Percentiles rank a stretch among this genome's conserved stretches.
These are phyloP conservation scores for Subanguina moxae DNA, from an alignment of 1,140 invertebrate genomes.

Conservation along the genomic window DNA sequence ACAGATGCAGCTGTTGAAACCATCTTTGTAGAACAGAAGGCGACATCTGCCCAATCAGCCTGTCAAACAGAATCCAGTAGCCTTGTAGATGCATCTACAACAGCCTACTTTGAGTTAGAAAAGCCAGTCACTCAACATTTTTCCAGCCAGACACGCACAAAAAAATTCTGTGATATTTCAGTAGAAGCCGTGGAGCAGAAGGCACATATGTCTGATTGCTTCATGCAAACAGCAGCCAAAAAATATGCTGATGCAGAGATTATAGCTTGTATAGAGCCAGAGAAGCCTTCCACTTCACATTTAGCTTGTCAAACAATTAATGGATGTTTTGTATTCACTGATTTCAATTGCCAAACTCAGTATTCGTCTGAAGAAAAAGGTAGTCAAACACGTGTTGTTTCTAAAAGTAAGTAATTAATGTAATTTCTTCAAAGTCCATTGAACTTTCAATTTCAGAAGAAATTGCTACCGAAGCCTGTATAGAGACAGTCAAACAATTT, in stretches of 20 bases:
- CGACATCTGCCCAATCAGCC: neutral
- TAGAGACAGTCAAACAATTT: neutral
- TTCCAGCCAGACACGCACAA: neutral
- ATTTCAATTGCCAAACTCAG: too few relatives aligned
- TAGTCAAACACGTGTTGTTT: too few relatives aligned
- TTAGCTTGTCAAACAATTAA: neutral
- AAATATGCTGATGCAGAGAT: neutral
- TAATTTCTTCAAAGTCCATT: too few relatives aligned
- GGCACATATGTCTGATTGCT: neutral
- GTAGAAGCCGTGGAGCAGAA: neutral
- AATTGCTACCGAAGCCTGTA: too few relatives aligned
- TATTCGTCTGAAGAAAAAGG: too few relatives aligned
- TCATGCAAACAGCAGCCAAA: neutral
- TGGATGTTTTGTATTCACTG: too few relatives aligned
- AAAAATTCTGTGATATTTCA: neutral
- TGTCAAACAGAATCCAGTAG: neutral
- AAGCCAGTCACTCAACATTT: neutral
- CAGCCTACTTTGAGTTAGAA: neutral
- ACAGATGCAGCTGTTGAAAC: neutral
- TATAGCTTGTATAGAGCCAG: neutral
- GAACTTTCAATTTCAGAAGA: too few relatives aligned
- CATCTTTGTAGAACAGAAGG: neutral
- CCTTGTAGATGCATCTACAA: neutral
- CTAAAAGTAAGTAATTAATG: too few relatives aligned
- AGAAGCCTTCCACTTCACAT: neutral